Evolutionary conservation across 92 coral and sea anemone genomes (phyloP).

Genomic region (Parazoanthus darwini): DNA sequence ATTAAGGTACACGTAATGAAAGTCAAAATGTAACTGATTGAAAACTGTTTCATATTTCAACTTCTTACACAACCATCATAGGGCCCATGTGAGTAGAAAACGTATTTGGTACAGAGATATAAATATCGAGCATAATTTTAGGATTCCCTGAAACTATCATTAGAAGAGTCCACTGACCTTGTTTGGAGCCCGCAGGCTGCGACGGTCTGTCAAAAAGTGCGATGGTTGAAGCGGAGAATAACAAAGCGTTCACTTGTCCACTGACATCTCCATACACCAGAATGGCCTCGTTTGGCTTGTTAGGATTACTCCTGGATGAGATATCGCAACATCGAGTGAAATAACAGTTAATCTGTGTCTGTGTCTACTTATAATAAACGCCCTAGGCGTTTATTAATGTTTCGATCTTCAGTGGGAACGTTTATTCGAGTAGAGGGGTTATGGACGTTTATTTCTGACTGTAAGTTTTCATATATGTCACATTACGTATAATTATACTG

Average conservation of each 20-base stretch:
- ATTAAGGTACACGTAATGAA: too few relatives aligned
- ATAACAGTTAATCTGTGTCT: not conserved
- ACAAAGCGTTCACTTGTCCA: conserved; percentile 89
- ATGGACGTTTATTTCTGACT: too few relatives aligned
- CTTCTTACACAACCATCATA: not conserved
- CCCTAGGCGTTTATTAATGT: too few relatives aligned
- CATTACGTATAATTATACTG: too few relatives aligned
- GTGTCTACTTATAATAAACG: too few relatives aligned
- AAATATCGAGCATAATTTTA: not conserved
- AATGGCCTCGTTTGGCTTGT: conserved; percentile 89
- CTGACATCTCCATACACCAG: conserved; percentile 93
- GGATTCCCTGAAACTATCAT: not conserved
- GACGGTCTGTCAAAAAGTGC: conserved; percentile 96
- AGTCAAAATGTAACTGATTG: not conserved
- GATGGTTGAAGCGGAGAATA: conserved; percentile 92
- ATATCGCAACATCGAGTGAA: not conserved
- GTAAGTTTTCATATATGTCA: too few relatives aligned
- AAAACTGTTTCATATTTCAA: too few relatives aligned
- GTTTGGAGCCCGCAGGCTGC: conserved; percentile 90
- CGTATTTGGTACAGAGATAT: not conserved
- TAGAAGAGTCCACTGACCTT: conserved; percentile 58
- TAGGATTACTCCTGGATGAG: conserved; percentile 78
- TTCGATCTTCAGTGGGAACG: too few relatives aligned
- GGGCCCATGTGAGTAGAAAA: not conserved
- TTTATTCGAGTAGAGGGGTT: too few relatives aligned